Evolutionary conservation across 64 coral and sea anemone species (phyloP), one percentile per base, ranked within the genome.

Genomic region (Astreopora myriophthalma): DNA sequence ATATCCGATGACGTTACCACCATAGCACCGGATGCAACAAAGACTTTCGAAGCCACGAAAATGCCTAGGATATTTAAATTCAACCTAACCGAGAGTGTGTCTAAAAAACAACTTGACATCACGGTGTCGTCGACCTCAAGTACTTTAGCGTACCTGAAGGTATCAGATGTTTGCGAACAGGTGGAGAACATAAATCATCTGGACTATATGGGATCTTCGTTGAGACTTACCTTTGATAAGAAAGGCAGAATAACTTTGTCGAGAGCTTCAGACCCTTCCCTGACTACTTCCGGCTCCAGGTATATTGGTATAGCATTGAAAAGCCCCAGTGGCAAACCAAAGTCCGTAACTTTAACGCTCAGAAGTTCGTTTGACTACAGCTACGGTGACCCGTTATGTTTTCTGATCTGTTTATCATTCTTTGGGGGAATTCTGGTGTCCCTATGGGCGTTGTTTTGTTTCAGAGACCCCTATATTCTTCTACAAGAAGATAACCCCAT

Each of bases 181-280:
- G 80, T 69, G 11, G 20, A 24, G 17, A 36, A 76, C 8, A 86
- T 72, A 28, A 81, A 34, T 0, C 11, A 24, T 30, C 23, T 76
- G 16, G 71, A 85, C 8, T 36, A 77, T 19, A 6, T 42, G 4
- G 19, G 39, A 34, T 44, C 29, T 2, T 85, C 81, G 0, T 22
- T 92, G 14, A 60, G 52, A 16, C 67, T 98, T 20, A 70, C 85
- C 0, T 98, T 98, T 73, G 74, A 70, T 5, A 85, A 74, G 39
- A 69, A 42, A 13, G 96, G 96, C 6, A 83, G 89, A 16, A 94
- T 98, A 32, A 94, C 85, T 0, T 33, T 98, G 22, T 94, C 96
- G 5, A 71, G 84, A 42, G 89, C 71, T 19, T 98, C 96, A 2
- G 39, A 14, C 0, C 96, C 96, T 0, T 34, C 69, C 61, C 76